Percentiles rank a stretch among this genome's conserved stretches.
phyloP scores from a whole-genome alignment of 2,113 vertebrate species.

The Stegostoma tigrinum region DNA sequence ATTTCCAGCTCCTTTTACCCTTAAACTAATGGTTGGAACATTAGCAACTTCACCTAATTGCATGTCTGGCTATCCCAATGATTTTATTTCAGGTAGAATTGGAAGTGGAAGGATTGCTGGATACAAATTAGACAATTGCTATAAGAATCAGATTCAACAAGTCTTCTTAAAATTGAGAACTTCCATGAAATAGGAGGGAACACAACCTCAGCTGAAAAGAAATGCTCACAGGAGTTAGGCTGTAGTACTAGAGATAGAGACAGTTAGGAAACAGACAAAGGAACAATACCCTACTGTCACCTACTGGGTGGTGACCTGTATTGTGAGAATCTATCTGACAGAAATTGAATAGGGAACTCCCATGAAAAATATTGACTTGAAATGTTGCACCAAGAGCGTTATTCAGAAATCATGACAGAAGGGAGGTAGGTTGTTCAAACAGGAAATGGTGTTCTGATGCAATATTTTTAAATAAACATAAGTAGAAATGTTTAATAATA shows the following conservation, averaged over 20 bases:
- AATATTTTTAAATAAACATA: neutral
- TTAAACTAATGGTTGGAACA: neutral
- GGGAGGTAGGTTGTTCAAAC: neutral
- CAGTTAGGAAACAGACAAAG: neutral
- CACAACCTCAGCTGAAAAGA: neutral
- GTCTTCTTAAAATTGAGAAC: neutral
- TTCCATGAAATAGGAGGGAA: neutral
- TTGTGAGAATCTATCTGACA: neutral
- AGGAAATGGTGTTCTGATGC: neutral
- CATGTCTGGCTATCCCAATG: neutral
- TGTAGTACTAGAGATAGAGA: too few species aligned
- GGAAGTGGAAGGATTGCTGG: neutral
- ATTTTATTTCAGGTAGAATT: neutral
- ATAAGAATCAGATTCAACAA: neutral
- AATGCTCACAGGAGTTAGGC: neutral
- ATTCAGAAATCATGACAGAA: neutral
- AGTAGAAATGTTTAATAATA: neutral
- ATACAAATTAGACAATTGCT: neutral
- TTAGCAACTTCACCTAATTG: neutral
- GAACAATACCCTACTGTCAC: neutral
- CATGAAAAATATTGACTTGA: neutral
- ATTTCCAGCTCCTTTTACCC: neutral
- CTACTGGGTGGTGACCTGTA: neutral
- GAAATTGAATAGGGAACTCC: neutral
- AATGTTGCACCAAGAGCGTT: neutral